Conservation (phyloP, 1,140 invertebrate species). For the Oppia nitens region DNA sequence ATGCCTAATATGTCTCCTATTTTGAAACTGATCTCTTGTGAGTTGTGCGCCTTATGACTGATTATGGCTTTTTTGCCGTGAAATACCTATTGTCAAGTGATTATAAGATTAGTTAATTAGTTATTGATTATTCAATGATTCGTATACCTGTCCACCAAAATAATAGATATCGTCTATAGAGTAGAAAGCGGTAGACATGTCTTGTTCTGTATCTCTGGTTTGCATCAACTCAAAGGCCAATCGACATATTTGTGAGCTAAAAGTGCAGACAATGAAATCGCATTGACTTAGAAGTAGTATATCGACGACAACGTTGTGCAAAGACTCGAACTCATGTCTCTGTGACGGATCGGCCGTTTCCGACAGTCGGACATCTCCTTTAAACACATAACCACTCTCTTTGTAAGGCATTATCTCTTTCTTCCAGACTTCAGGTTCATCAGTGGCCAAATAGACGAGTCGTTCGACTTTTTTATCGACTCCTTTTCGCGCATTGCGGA, state of each 20-base stretch:
- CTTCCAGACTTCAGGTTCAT: slow-evolving; percentile 34
- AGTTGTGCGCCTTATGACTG: slow-evolving; percentile 42
- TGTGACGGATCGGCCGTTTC: slow-evolving; percentile 73
- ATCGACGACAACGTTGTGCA: slow-evolving; percentile 76
- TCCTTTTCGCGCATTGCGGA: slow-evolving; percentile 16
- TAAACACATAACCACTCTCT: slow-evolving; percentile 46
- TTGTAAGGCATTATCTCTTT: slow-evolving; percentile 33
- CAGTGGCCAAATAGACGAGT: slow-evolving; percentile 38
- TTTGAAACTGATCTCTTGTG: slow-evolving; percentile 50
- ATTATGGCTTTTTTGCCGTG: slow-evolving; percentile 61
- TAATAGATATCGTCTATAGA: slow-evolving; percentile 95
- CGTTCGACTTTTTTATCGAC: slow-evolving; percentile 21
- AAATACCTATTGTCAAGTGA: not conserved
- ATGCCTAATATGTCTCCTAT: slow-evolving; percentile 58
- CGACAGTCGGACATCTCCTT: slow-evolving; percentile 70
- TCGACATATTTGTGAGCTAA: slow-evolving; percentile 55
- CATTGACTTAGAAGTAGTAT: slow-evolving; percentile 68
- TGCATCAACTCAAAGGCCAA: slow-evolving; percentile 94
- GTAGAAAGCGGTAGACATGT: slow-evolving; percentile 37
- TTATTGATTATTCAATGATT: no score
- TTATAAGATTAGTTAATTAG: not conserved
- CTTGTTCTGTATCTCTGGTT: slow-evolving; percentile 28
- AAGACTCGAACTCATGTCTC: slow-evolving; percentile 66
- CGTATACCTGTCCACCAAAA: slow-evolving; percentile 85
- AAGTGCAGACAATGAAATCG: slow-evolving; percentile 86